These are phyloP conservation scores for Pogonognathellus flavescens DNA, from an alignment of 1,140 invertebrate species.

Conservation along the genomic window DNA sequence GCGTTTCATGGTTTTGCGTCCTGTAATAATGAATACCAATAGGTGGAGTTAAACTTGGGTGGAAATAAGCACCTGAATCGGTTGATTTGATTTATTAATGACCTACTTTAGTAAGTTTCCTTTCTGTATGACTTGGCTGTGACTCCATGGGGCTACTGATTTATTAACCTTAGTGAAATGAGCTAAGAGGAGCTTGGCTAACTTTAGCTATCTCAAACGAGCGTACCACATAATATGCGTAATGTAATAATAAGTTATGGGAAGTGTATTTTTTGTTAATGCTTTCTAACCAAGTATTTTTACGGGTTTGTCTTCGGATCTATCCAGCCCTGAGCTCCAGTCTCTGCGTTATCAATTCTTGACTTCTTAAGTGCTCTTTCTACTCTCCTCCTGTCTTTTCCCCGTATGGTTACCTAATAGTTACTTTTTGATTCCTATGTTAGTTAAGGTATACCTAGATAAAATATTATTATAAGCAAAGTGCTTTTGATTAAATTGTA, in stretches of 20 bases:
- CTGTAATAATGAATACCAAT: background rate
- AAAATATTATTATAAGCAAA: too few relatives aligned
- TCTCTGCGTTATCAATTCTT: constrained; percentile 1
- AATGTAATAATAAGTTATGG: background rate
- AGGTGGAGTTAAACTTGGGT: background rate
- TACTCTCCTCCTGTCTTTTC: constrained; percentile 20
- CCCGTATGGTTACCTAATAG: background rate
- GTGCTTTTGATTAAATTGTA: too few relatives aligned
- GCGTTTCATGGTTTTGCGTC: background rate
- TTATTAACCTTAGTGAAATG: constrained; percentile 27
- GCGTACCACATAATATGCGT: background rate
- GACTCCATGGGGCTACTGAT: constrained; percentile 28
- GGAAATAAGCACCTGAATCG: constrained; percentile 26
- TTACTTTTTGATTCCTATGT: background rate
- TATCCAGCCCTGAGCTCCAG: background rate
- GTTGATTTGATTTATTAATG: constrained; percentile 48
- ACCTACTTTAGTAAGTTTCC: constrained; percentile 40
- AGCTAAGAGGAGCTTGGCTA: background rate
- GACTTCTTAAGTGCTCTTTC: constrained; percentile 40
- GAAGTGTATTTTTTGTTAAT: background rate
- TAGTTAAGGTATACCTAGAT: background rate
- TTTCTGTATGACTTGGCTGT: constrained; percentile 3
- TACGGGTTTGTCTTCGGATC: background rate
- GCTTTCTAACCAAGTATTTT: background rate
- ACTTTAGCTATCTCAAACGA: constrained; percentile 6